Evolutionary conservation across 1,140 invertebrate species (phyloP).

Genomic region (Drosophila trapezifrons): DNA sequence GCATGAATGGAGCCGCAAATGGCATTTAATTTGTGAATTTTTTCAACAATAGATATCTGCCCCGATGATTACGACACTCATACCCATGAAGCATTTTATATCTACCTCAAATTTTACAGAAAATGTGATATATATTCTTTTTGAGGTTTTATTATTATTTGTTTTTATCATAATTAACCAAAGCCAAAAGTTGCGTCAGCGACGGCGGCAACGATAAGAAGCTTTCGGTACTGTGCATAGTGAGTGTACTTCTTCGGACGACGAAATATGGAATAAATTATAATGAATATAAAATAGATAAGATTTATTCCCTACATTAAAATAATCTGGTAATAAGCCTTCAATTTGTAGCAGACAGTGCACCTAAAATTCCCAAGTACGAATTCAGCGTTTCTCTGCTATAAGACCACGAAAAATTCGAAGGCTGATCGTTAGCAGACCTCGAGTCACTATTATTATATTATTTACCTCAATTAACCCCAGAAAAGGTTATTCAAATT

Average conservation of each 20-base stretch:
- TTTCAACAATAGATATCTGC: slow-evolving; percentile 71
- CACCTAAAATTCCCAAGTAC: background rate
- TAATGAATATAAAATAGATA: too few species aligned
- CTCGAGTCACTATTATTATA: too few species aligned
- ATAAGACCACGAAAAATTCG: too few species aligned
- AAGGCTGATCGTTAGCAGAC: too few species aligned
- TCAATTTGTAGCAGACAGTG: background rate
- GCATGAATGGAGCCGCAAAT: slow-evolving; percentile 78
- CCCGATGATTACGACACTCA: slow-evolving; percentile 41
- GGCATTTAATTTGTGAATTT: slow-evolving; percentile 76
- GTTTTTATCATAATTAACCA: slow-evolving; percentile 80
- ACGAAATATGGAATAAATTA: background rate
- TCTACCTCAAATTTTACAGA: slow-evolving; percentile 56
- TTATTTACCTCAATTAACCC: too few species aligned
- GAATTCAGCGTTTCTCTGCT: background rate
- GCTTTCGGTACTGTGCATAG: slow-evolving; percentile 4
- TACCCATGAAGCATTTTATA: slow-evolving; percentile 30
- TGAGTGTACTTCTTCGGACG: slow-evolving; percentile 4
- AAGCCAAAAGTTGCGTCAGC: slow-evolving; percentile 63
- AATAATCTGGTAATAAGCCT: background rate
- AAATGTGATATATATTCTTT: slow-evolving; percentile 42
- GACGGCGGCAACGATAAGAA: slow-evolving; percentile 49
- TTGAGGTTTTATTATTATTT: slow-evolving; percentile 62
- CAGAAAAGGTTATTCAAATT: too few species aligned
- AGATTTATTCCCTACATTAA: too few species aligned